phyloP scores from a whole-genome alignment of 2,113 vertebrate species.

The Micronycteris hirsuta region DNA sequence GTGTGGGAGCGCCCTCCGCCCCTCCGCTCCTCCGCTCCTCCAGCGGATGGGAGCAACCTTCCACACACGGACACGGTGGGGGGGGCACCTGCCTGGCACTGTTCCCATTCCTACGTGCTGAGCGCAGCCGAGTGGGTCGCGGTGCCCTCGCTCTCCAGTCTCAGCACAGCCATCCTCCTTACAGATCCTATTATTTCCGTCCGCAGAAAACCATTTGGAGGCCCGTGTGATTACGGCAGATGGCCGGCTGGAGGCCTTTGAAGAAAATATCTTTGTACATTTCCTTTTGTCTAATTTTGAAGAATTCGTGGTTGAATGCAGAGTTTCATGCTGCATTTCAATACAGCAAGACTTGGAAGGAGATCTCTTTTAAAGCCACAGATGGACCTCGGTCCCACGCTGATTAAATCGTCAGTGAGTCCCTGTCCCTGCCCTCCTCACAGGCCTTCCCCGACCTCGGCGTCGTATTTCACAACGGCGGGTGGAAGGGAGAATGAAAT shows the following conservation, averaged over 20 bases:
- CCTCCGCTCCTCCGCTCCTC: too few relatives aligned
- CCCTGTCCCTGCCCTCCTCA: background rate
- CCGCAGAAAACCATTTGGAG: conserved; percentile 65
- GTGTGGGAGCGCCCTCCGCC: background rate
- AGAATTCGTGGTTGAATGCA: conserved; percentile 41
- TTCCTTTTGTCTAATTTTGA: conserved; percentile 66
- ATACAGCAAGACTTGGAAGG: conserved; percentile 2
- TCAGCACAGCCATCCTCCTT: conserved; percentile 33
- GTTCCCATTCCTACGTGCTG: background rate
- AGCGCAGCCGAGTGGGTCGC: background rate
- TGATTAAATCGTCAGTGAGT: conserved; percentile 41
- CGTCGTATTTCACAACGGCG: conserved; percentile 32
- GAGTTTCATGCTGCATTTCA: conserved; percentile 44
- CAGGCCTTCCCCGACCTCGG: background rate
- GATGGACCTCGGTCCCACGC: background rate
- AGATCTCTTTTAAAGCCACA: conserved; percentile 20
- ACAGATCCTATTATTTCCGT: conserved; percentile 45
- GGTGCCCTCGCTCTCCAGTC: background rate
- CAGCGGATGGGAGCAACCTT: background rate
- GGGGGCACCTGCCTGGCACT: background rate
- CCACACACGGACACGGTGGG: rapidly evolving
- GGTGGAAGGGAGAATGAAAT: conserved; percentile 8
- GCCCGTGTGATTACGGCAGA: conserved; percentile 62
- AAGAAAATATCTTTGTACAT: conserved; percentile 68
- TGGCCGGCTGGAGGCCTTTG: conserved; percentile 66